These are phyloP conservation scores for Clarias macrocephalus DNA, from an alignment of 2,113 vertebrate species.

Conservation along the genomic window DNA sequence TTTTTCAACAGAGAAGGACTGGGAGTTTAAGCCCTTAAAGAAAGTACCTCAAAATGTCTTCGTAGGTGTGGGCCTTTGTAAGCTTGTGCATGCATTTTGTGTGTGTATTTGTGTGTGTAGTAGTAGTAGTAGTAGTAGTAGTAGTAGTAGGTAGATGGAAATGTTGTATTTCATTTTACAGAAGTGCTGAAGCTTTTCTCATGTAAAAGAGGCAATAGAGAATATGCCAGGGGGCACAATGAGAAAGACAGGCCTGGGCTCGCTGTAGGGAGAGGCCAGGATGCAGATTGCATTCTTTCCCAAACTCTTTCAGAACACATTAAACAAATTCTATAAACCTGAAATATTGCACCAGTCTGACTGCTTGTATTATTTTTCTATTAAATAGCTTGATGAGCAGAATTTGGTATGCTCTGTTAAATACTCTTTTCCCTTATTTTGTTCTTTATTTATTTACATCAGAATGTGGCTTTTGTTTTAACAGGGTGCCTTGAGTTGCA, in stretches of 20 bases:
- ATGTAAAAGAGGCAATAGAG: conserved; percentile 49
- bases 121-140: no score
- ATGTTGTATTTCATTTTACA: conserved; percentile 44
- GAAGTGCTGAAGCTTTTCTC: conserved; percentile 53
- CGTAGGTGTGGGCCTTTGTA: not conserved
- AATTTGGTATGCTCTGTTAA: not conserved
- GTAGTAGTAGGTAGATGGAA: not conserved
- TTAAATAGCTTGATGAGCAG: not conserved
- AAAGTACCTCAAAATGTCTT: not conserved
- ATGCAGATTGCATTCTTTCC: conserved; percentile 39
- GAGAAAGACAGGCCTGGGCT: conserved; percentile 70
- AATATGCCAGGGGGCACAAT: conserved; percentile 60
- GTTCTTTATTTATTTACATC: not conserved
- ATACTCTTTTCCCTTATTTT: not conserved
- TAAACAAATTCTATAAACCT: not conserved
- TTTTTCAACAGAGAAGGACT: not conserved
- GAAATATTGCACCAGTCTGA: not conserved
- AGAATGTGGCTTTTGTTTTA: conserved; percentile 7
- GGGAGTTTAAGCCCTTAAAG: not conserved
- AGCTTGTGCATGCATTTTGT: not conserved
- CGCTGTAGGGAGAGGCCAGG: conserved; percentile 66
- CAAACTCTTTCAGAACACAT: conserved; percentile 45
- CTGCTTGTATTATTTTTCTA: not conserved
- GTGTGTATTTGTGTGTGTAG: not conserved
- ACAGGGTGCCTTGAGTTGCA: not conserved